A percentile compares a stretch with the other conserved stretches of the same genome.
phyloP scores from a whole-genome alignment of 2,113 vertebrate species.

The Lycaon pictus region DNA sequence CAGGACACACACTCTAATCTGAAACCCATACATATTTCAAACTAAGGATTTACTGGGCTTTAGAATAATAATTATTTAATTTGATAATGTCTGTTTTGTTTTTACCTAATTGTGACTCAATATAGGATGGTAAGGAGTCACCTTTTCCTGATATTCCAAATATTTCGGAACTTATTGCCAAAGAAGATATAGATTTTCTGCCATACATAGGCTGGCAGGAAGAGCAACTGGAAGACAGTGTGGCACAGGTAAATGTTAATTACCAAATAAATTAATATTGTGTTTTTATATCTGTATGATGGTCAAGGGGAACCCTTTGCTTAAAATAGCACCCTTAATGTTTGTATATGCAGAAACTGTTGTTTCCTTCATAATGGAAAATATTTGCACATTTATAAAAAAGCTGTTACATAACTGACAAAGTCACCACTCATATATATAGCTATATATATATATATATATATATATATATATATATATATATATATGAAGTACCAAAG shows the following conservation, averaged over 20 bases:
- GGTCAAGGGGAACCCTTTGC: background rate
- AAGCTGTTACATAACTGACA: background rate
- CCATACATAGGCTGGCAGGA: constrained; percentile 89
- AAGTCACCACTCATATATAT: background rate
- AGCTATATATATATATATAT: background rate
- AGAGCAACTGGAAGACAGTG: background rate
- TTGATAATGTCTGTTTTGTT: background rate
- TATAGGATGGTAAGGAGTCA: constrained; percentile 80
- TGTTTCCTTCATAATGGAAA: background rate
- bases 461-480: background rate
- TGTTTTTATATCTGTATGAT: background rate
- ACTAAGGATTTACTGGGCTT: background rate
- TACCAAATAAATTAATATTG: background rate
- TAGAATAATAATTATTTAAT: background rate
- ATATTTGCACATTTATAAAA: constrained; percentile 1
- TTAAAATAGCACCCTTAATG: background rate
- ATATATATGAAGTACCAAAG: background rate
- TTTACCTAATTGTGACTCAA: constrained; percentile 60
- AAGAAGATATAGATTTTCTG: constrained; percentile 92
- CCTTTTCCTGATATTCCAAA: constrained; percentile 80
- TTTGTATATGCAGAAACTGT: background rate
- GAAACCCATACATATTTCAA: background rate
- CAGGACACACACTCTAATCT: background rate
- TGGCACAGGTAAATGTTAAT: background rate
- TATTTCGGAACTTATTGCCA: constrained; percentile 87